Evolutionary conservation across 1,140 invertebrate species (phyloP).

Genomic region (Catajapyx aquilonaris): DNA sequence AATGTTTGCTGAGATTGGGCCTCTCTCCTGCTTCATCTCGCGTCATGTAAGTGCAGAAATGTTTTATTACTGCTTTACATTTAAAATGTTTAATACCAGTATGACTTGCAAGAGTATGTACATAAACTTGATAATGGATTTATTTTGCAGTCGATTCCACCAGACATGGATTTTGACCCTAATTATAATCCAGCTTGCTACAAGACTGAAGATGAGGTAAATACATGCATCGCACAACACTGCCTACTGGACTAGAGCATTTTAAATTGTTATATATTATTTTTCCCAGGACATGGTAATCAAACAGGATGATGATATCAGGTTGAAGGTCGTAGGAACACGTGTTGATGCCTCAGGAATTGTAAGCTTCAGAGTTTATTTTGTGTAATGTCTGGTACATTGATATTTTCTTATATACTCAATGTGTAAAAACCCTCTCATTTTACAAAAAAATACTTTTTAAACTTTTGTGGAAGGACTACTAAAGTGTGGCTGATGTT

Average conservation of each 20-base stretch:
- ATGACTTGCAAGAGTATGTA: neutral
- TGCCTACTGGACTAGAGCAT: neutral
- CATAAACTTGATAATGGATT: neutral
- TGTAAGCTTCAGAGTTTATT: conserved; percentile 50
- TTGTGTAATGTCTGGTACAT: too few relatives aligned
- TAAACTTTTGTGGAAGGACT: too few relatives aligned
- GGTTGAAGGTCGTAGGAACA: conserved; percentile 95
- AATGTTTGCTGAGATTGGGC: conserved; percentile 98
- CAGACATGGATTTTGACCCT: conserved; percentile 98
- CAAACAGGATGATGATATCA: conserved; percentile 93
- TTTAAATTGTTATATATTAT: neutral
- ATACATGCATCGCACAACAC: conserved; percentile 1
- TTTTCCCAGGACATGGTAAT: conserved; percentile 67
- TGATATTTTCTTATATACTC: too few relatives aligned
- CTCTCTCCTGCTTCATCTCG: conserved; percentile 97
- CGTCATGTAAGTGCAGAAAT: conserved; percentile 62
- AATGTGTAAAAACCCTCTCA: too few relatives aligned
- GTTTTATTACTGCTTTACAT: conserved; percentile 3
- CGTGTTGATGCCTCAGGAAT: conserved; percentile 86
- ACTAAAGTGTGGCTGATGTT: too few relatives aligned
- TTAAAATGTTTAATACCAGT: conserved; percentile 8
- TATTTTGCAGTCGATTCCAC: conserved; percentile 77
- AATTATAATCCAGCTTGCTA: conserved; percentile 95
- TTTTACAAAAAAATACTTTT: too few relatives aligned
- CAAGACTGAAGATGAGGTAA: conserved; percentile 88